These are phyloP conservation scores for Sylvilagus floridanus DNA, from an alignment of 2,797 vertebrate species.

Conservation along the genomic window DNA sequence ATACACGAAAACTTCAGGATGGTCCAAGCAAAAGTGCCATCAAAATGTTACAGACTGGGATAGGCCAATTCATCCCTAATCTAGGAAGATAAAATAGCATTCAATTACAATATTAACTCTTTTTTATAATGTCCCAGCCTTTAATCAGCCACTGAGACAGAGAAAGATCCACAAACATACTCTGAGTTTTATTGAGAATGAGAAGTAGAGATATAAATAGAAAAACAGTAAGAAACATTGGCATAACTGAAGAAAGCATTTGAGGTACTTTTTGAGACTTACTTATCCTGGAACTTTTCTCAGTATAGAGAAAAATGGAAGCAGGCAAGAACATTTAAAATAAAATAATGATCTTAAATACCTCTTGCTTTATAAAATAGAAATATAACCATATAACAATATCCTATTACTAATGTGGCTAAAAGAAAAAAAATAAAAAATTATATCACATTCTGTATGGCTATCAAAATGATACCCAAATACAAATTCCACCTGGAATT, in stretches of 20 bases:
- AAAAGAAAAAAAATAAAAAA: constrained; percentile 75
- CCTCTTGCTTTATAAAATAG: constrained; percentile 37
- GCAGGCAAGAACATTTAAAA: neutral
- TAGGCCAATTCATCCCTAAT: neutral
- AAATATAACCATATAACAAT: constrained; percentile 59
- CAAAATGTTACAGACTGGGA: neutral
- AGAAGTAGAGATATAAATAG: neutral
- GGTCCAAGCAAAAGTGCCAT: neutral
- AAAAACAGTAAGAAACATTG: neutral
- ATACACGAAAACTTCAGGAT: neutral
- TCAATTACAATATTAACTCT: neutral
- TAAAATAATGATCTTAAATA: constrained; percentile 21
- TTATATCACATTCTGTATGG: constrained; percentile 73
- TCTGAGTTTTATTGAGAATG: neutral
- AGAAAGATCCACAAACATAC: neutral
- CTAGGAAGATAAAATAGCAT: neutral
- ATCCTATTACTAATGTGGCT: constrained; percentile 69
- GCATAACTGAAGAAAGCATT: neutral
- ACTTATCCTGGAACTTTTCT: constrained; percentile 31
- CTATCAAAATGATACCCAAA: constrained; percentile 77
- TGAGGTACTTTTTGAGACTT: neutral
- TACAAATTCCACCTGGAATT: constrained; percentile 78
- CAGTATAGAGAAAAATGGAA: neutral
- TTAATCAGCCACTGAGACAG: neutral
- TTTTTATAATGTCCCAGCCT: neutral